Evolutionary conservation across 1,140 invertebrate genomes (phyloP), one percentile per base, ranked within the genome.

Genomic region (Teleogryllus occipitalis): DNA sequence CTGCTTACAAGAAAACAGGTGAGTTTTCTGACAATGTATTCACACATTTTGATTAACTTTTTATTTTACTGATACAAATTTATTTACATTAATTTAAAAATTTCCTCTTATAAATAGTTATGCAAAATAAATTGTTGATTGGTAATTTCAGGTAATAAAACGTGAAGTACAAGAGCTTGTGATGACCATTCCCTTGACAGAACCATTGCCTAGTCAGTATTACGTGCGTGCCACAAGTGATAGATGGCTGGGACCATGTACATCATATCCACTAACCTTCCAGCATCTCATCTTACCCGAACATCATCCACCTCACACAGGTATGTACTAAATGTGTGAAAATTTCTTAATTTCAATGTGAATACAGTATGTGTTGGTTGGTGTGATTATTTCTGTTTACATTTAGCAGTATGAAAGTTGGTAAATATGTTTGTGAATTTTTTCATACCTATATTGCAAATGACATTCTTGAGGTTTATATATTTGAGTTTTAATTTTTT

Each of bases 161-260:
- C 87, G 89, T 12, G 93, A 97, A 84, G 87, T 91, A 2, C 95
- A 98, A 85, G 92, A 95, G 82, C 86, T 99, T 5, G 91, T 97
- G 7, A 98, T 99, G 87, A 99, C 97, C 0, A 98, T 99, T 85
- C 98, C 98, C 0, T 90, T 99, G 18, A 90, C 91, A 78, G 97
- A 99, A 84, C 95, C 96, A 7, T 85, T 97, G 77, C 96, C 97
- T 3, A 89, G 92, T 47, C 96, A 99, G 85, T 99, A 99, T 88
- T 93, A 97, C 82, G 90, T 99, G 6, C 90, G 92, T 82, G 92
- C 93, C 21, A 92, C 91, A 27, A 97, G 95, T 81, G 97, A 99
- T 88, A 87, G 92, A 80, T 99, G 97, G 96, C 85, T 99, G 5
- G 94, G 95, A 49, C 93, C 93, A 74, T 92, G 94, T 82, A 90